Evolutionary conservation across 2,797 vertebrate genomes (phyloP).

Genomic region (Characodon lateralis): DNA sequence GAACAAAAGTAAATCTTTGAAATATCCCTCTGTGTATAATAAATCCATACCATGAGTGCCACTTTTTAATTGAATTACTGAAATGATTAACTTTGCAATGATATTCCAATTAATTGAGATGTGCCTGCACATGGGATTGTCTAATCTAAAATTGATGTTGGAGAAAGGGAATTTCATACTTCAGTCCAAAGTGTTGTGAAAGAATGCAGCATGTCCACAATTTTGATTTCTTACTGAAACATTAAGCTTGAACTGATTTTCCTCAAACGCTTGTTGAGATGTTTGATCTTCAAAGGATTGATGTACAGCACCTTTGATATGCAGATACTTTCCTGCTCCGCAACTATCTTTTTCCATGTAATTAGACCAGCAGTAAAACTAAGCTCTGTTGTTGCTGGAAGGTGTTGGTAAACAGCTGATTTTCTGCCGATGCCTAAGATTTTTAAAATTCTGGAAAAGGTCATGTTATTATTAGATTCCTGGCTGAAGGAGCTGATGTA

Average conservation of each 20-base stretch:
- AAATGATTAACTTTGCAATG: neutral
- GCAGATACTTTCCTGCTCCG: slow-evolving; percentile 38
- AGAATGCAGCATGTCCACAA: neutral
- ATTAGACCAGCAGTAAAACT: slow-evolving; percentile 40
- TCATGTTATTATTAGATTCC: neutral
- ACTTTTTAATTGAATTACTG: neutral
- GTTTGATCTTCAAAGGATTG: slow-evolving; percentile 51
- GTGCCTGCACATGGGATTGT: neutral
- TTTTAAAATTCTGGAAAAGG: neutral
- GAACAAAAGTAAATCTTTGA: neutral
- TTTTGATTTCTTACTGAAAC: slow-evolving; percentile 22
- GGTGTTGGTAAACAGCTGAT: slow-evolving; percentile 41
- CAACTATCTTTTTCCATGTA: slow-evolving; percentile 32
- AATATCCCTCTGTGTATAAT: too few relatives aligned
- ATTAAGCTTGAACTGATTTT: slow-evolving; percentile 26
- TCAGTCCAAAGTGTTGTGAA: neutral
- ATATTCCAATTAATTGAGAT: neutral
- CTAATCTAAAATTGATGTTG: neutral
- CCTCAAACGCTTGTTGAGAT: slow-evolving; percentile 40
- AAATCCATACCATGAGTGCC: neutral
- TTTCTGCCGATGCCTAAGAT: slow-evolving; percentile 2
- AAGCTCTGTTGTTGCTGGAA: slow-evolving; percentile 21
- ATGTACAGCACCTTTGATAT: slow-evolving; percentile 59
- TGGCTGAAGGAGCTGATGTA: neutral
- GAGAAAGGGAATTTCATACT: neutral